Base-by-base conservation (phyloP, 2,888 invertebrate species). In the Lithosia quadra region DNA sequence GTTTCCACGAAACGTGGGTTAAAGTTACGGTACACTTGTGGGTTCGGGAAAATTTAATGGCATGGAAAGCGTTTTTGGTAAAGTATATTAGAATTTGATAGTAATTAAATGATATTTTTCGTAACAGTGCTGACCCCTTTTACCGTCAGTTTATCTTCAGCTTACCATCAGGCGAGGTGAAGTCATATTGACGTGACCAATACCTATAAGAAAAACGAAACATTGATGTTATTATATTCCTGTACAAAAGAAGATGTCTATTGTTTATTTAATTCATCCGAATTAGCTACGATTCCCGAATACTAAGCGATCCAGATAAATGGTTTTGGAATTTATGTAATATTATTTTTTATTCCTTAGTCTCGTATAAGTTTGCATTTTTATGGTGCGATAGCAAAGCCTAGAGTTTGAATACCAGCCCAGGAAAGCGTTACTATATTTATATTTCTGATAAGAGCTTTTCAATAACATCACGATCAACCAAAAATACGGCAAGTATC, bases 1-100 rank as follows among this genome's bases (percentile, higher is more conserved):
- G 90, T 89, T 94, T 94, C 93, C 87, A 81, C 90, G 93, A 93
- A 94, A 82, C 75, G 76, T 33, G 15, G 24, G 36, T 80, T 69
- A 77, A 69, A 78, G 71, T 33, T 63, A 60, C 65, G 67, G 24
- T 71, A 73, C 72, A 74, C 61, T 72, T 28, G 28, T n/a, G 9
- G 13, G 22, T 55, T n/a, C 22, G 11, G 55, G 43, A 33, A 68
- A 72, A 69, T n/a, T n/a, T n/a, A n/a, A 36, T 36, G 28, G 15
- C 28, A n/a, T 4, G 56, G 58, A 69, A 74, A 36, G 34, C 0
- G 24, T 22, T n/a, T 28, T n/a, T 57, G 39, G n/a, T 63, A 13
- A 10, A 8, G 9, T 39, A 0, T 8, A 28, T 18, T 0, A 63
- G 8, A 34, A n/a, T 49, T 49, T n/a, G n/a, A n/a, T 49, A 5